Percentiles rank a stretch among this genome's conserved stretches.
phyloP scores from a whole-genome alignment of 2,888 invertebrate species.

The Syrphus vitripennis region DNA sequence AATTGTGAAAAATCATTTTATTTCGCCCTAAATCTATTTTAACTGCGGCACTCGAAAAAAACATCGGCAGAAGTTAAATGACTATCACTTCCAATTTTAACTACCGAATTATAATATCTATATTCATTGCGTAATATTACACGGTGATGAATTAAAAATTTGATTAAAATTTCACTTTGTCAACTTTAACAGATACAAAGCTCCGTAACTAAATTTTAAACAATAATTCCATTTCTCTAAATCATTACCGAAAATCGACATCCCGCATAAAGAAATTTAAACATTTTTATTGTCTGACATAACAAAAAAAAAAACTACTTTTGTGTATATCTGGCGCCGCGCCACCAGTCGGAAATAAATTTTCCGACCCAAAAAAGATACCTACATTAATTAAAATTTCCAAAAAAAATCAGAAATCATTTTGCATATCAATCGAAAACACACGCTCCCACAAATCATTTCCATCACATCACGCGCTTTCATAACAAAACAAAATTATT shows the following conservation, averaged over 20 bases:
- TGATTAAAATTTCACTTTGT: background rate
- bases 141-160: no score
- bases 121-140: no score
- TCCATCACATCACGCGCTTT: slow-evolving; percentile 32
- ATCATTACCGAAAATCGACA: background rate
- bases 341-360: background rate
- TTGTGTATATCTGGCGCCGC: slow-evolving; percentile 1
- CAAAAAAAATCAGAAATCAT: background rate
- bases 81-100: no score
- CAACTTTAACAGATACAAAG: background rate
- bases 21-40: no score
- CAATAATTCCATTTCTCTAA: background rate
- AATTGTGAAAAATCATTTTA: no score
- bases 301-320: background rate
- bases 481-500: slow-evolving; percentile 23
- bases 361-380: background rate
- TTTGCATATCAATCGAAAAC: slow-evolving; percentile 43
- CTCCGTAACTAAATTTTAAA: background rate
- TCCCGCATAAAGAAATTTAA: background rate
- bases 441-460: slow-evolving; percentile 51
- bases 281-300: background rate
- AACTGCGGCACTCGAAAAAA: no score
- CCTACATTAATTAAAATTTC: background rate
- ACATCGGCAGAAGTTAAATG: no score
- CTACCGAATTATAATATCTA: no score